Evolutionary conservation across 2,888 invertebrate species (phyloP), one percentile per base, ranked within the genome.

Genomic region (Ectemnius continuus): DNA sequence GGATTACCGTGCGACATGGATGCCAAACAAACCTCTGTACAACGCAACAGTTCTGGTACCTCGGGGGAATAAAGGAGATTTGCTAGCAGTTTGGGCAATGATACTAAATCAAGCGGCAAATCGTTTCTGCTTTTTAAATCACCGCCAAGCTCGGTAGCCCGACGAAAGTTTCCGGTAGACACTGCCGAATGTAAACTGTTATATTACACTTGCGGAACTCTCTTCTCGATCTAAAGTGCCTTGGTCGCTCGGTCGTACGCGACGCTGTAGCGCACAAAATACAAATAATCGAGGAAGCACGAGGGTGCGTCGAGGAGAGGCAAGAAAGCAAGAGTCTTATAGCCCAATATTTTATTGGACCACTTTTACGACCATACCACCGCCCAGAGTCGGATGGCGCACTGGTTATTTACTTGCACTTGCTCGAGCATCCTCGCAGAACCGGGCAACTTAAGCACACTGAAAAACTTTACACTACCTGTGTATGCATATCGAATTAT

Each of bases 331-430:
- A 36, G 52, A 45, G 66, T 72, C 56, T 61, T 45, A 26, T 28
- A 56, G 14, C 56, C 13, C 59, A 61, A 69, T 67, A 73, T 67
- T 71, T 80, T 75, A 75, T 80, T 61, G 67, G 69, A 70, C n/a
- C 67, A 75, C 67, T 75, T 80, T 80, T 75, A 78, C 73, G 68
- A 70, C 45, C 75, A 69, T 20, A 60, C 56, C 62, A 57, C 64
- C 69, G 16, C 36, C 11, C 36, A 36, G 4, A 11, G 8, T 36
- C 36, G 36, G 36, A 11, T 36, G 36, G 64, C 45, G 20, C 20
- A 52, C 23, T 45, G 56, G 69, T 73, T 76, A 73, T 69, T 79
- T 73, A 62, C 69, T 67, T 60, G 60, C 67, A 26, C 36, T 36
- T 36, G 36, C 36, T 36, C 69, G 67, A 28, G 47, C 18, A 45